These are phyloP conservation scores for Chymomyza fuscimana DNA, from an alignment of 2,888 invertebrate genomes.

Conservation along the genomic window DNA sequence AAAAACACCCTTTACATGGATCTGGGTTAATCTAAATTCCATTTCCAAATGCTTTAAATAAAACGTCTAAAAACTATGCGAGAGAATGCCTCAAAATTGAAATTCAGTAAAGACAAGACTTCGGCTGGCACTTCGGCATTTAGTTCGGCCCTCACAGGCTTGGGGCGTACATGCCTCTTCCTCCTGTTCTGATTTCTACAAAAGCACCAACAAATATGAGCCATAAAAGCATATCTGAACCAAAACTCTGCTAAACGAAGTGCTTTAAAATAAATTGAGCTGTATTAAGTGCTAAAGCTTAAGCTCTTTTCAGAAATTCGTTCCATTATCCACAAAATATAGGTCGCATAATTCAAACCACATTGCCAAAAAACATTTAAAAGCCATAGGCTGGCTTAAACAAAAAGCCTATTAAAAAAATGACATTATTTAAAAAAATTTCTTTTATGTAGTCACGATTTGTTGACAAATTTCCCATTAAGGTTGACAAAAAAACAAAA, in stretches of 20 bases:
- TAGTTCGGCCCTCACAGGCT: too few relatives aligned
- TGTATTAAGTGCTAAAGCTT: background rate
- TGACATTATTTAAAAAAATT: constrained; percentile 10
- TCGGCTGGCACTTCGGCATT: too few relatives aligned
- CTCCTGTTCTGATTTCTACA: too few relatives aligned
- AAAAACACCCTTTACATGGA: too few relatives aligned
- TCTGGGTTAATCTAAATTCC: too few relatives aligned
- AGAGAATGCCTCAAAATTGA: too few relatives aligned
- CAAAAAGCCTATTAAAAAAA: background rate
- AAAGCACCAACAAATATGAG: background rate
- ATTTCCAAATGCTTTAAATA: too few relatives aligned
- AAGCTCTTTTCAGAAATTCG: background rate
- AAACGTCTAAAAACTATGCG: too few relatives aligned
- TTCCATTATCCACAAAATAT: background rate
- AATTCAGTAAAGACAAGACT: too few relatives aligned
- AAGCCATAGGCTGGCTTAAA: background rate
- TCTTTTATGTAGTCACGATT: constrained; percentile 54
- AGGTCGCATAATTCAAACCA: background rate
- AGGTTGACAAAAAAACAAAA: background rate
- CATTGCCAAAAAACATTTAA: background rate
- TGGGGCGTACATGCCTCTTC: too few relatives aligned
- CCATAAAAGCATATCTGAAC: background rate
- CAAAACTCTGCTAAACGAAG: background rate
- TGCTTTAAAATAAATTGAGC: background rate
- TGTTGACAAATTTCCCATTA: constrained; percentile 46